Evolutionary conservation across 2,797 vertebrate genomes (phyloP), one percentile per base, ranked within the genome.

Genomic region (Sebastes iracundus): DNA sequence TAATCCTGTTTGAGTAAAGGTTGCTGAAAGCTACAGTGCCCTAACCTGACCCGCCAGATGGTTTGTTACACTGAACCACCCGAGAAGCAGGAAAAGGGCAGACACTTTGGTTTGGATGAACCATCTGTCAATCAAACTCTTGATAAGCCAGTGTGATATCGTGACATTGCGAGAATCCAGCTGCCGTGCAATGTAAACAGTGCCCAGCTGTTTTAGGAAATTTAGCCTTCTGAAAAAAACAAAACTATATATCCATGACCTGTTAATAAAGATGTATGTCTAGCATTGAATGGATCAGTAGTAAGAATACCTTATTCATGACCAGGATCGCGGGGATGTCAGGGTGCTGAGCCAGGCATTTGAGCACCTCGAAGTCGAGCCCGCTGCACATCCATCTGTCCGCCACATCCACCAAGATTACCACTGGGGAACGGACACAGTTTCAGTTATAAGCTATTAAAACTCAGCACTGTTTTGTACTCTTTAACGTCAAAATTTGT

Each of bases 401-500:
- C 0, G 97, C 95, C 32, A 96, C 96, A 0, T 99, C 98, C 88
- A 99, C 97, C 87, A 99, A 88, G 82, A 98, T 97, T 18, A 98
- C 89, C 82, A 98, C 98, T 99, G 90, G 84, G 84, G 61, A 85
- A 84, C 2, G 5, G 42, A 87, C 28, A 77, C 42, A 60, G 35
- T 35, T 33, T 18, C 5, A 28, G 52, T 75, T n/a, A 72, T 18
- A 65, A 58, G 18, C 11, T 18, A 5, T 62, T 73, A 7, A 81
- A 73, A 28, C 33, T 10, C 42, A n/a, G 20, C 22, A 33, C 22
- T 22, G 64, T 32, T 3, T 53, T 61, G 20, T 14, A 10, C 38
- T 35, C 8, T 42, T 64, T 20, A 27, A 7, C 30, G 1, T 65
- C 38, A 20, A 42, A 53, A 58, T 55, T 8, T 3, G 16, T 13